Evolutionary conservation across 2,113 vertebrate species (phyloP).

Genomic region (Climacteris rufus): DNA sequence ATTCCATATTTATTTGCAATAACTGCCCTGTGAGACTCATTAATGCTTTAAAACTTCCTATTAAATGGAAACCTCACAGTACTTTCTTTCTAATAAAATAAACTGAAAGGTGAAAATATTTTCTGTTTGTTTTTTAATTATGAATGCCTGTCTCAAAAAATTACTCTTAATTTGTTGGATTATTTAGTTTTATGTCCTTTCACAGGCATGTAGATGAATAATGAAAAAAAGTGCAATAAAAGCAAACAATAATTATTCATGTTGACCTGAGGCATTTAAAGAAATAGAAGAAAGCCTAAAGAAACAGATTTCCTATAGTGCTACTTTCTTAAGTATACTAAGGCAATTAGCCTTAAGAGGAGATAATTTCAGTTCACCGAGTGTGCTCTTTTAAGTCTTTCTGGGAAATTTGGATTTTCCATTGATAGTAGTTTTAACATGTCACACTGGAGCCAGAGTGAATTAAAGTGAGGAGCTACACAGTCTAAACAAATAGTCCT

Average conservation of each 20-base stretch:
- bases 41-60: conserved; percentile 11
- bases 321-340: conserved; percentile 79
- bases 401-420: conserved; percentile 88
- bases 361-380: conserved; percentile 83
- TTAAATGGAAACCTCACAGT: conserved; percentile 7
- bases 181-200: conserved; percentile 26
- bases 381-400: conserved; percentile 82
- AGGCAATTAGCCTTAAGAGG: conserved; percentile 85
- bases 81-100: conserved; percentile 47
- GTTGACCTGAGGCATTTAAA: conserved; percentile 43
- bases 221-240: conserved; percentile 34
- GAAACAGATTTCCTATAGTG: conserved; percentile 72
- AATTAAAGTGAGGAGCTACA: conserved; percentile 87
- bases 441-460: conserved; percentile 91
- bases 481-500: conserved; percentile 94
- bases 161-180: conserved; percentile 22
- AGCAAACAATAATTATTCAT: conserved; percentile 49
- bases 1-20: conserved; percentile 25
- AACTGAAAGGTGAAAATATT: conserved; percentile 35
- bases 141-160: conserved; percentile 6
- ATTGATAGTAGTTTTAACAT: conserved; percentile 89
- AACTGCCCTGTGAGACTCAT: conserved; percentile 34
- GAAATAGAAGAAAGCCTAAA: not conserved
- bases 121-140: conserved; percentile 30
- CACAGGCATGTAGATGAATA: not conserved